Conservation (phyloP, 2,888 invertebrate species). For the Taphrorychus bicolor region DNA sequence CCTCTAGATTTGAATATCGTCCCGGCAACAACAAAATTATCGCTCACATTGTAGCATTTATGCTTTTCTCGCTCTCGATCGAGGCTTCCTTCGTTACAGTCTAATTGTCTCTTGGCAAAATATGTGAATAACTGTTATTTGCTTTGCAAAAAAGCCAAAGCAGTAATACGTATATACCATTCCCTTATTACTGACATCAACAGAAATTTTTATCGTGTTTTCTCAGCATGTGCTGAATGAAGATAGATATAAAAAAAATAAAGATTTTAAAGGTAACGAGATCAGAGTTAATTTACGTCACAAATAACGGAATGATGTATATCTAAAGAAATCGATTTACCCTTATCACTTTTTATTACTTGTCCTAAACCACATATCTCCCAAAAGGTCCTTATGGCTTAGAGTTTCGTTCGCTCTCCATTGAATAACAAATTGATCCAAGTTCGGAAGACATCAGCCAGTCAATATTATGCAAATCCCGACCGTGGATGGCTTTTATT, state of each 20-base stretch:
- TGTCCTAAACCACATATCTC: background rate
- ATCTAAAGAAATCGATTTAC: too few relatives aligned
- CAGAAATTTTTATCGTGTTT: too few relatives aligned
- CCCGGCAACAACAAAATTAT: conserved; percentile 28
- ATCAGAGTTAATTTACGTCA: too few relatives aligned
- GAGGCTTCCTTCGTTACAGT: conserved; percentile 2
- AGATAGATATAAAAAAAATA: too few relatives aligned
- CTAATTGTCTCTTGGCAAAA: conserved; percentile 8
- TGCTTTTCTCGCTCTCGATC: conserved; percentile 7
- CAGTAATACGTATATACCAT: too few relatives aligned
- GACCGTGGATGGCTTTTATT: background rate
- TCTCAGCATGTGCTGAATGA: too few relatives aligned
- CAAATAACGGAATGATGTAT: too few relatives aligned
- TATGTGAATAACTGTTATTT: too few relatives aligned
- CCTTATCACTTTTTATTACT: background rate
- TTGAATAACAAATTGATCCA: background rate
- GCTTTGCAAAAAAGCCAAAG: too few relatives aligned
- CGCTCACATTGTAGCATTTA: conserved; percentile 29
- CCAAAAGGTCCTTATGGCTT: background rate
- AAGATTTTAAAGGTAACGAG: too few relatives aligned
- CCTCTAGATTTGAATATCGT: conserved; percentile 29
- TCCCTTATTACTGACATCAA: too few relatives aligned
- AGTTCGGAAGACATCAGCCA: background rate
- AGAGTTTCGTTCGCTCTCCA: too few relatives aligned
- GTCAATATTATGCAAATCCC: background rate